Base-by-base conservation (phyloP, 2,797 vertebrate genomes). In the Erithacus rubecula region DNA sequence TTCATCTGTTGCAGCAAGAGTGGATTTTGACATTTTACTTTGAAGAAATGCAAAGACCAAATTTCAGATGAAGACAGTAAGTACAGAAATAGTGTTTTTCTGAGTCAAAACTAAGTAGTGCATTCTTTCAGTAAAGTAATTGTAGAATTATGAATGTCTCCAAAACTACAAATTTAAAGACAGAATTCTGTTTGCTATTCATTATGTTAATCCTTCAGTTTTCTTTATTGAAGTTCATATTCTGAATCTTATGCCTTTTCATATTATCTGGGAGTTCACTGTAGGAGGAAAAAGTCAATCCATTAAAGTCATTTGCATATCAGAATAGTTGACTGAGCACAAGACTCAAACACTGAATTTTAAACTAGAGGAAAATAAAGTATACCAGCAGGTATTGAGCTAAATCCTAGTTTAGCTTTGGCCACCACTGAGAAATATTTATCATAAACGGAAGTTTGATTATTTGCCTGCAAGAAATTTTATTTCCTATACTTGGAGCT, bases 141-240 rank as follows among this genome's bases (percentile, higher is more conserved):
- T 90, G 47, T 46, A 60, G 85, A 68, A 95, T 86, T 91, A 83
- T 39, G 8, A 77, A 83, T 49, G 59, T 67, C 37, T 91, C 47
- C 46, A 87, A 80, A 91, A 65, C 1, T 26, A 19, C 0, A 88
- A 69, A 67, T 87, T 79, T 92, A 89, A 85, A 55, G 52, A 59
- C 39, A 63, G 47, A 39, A 47, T 76, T 79, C 75, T 87, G 39
- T 67, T 94, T 85, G 39, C 9, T 85, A 67, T 87, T 95, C 60
- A 89, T 87, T 94, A 85, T 89, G 68, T 70, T 95, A 95, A 95
- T 95, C 83, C 79, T 87, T 85, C 55, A 0, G 3, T 69, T 90
- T 92, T 87, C 37, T 71, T 90, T 80, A 63, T 67, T 86, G 65
- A 63, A 56, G n/a, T 74, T 89, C 21, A 10, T 69, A 52, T 77